Evolutionary conservation across 2,113 vertebrate genomes (phyloP), one percentile per base, ranked within the genome.

Genomic region (Suricata suricatta): DNA sequence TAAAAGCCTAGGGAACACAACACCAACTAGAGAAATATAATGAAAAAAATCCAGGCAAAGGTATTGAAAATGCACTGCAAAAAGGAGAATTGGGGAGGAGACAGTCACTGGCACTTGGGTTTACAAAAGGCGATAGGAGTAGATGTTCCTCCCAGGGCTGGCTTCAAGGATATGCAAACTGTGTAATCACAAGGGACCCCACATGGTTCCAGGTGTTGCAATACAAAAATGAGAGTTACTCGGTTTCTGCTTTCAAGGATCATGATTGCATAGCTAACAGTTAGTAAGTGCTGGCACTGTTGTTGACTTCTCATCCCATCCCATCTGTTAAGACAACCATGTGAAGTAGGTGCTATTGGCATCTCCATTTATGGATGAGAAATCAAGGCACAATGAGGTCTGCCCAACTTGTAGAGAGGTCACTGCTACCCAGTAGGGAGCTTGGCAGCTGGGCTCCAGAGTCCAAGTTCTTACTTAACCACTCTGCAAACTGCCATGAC

Each of bases 391-490:
- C 72, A 44, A 29, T 3, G 6, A 29, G 5, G 7, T n/a, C 29
- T 88, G 52, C 16, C n/a, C 85, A 52, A 19, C 47, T 60, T 38
- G 41, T 44, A 47, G 7, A 76, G 41, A 76, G 41, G 27, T 76
- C 72, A 47, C 57, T 68, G 0, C 47, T 47, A 3, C 10, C 66
- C 5, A 9, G 4, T 33, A 33, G 68, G 47, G 31, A 44, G 5
- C 52, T 77, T 76, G 21, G 29, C 27, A 38, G 3, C 10, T 90
- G 80, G 80, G 7, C 57, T 89, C 31, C 68, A 86, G 71, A 87
- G 66, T 86, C n/a, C 72, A 76, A 12, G 25, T 91, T 91, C 57
- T 81, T 91, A 83, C 19, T 81, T 91, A 83, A 19, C 38, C 2
- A 31, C 25, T 52, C 33, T 92, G 76, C 41, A 23, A 17, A 15